phyloP scores from a whole-genome alignment of 2,888 invertebrate genomes.

The Synergus japonicus region DNA sequence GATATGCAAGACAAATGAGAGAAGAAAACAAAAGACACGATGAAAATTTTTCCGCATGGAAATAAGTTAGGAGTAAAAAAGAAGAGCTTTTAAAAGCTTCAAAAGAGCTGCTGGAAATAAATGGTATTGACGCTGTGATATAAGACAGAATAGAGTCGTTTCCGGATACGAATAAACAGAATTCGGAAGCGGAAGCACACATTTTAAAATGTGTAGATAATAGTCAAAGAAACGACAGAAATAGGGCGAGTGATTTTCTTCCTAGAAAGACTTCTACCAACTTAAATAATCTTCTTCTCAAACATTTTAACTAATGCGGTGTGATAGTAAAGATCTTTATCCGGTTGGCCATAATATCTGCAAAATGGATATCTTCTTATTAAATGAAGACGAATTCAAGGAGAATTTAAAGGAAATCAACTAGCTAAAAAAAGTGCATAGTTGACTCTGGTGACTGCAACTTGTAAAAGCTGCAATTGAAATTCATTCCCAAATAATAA shows the following conservation, averaged over 20 bases:
- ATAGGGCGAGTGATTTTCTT: not conserved
- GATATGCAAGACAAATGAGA: too few species aligned
- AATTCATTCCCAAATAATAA: too few species aligned
- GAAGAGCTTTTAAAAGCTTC: not conserved
- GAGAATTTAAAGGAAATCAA: too few species aligned
- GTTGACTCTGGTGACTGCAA: too few species aligned
- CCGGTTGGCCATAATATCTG: not conserved
- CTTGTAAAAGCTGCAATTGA: too few species aligned
- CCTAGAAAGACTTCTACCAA: not conserved
- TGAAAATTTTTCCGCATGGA: not conserved
- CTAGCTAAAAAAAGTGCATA: too few species aligned
- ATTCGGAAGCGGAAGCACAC: not conserved
- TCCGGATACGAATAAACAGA: not conserved
- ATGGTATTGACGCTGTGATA: not conserved
- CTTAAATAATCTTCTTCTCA: too few species aligned
- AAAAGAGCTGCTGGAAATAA: not conserved
- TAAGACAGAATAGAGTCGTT: not conserved
- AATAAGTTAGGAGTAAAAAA: not conserved
- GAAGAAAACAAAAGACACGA: not conserved
- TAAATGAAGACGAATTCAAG: not conserved
- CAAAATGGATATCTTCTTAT: not conserved
- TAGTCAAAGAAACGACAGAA: not conserved
- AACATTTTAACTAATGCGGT: too few species aligned
- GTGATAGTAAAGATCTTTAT: too few species aligned
- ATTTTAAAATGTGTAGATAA: not conserved